phyloP scores from a whole-genome alignment of 2,888 invertebrate genomes.

The Drosophila kanekoi region DNA sequence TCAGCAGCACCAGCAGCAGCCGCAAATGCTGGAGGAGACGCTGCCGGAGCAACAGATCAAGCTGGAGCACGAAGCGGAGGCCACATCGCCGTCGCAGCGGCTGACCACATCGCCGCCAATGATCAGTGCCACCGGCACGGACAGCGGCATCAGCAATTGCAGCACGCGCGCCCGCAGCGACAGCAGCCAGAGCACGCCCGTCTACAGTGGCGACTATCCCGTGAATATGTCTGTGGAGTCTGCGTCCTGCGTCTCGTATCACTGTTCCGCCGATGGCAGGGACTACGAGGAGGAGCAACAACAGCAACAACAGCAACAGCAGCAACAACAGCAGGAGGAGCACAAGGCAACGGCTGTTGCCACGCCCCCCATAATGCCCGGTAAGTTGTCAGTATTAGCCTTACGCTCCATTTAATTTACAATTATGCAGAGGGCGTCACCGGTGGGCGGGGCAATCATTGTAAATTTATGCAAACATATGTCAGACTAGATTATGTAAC shows the following conservation, averaged over 20 bases:
- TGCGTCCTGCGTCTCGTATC: conserved; percentile 75
- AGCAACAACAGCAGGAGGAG: conserved; percentile 19
- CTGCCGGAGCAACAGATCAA: conserved; percentile 35
- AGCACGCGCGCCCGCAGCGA: conserved; percentile 73
- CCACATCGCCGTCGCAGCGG: conserved; percentile 53
- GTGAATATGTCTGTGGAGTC: conserved; percentile 80
- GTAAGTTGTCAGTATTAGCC: conserved; percentile 64
- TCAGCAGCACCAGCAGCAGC: conserved; percentile 24
- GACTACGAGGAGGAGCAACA: conserved; percentile 70
- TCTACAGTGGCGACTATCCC: conserved; percentile 75
- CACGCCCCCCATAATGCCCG: conserved; percentile 47
- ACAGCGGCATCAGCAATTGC: conserved; percentile 80
- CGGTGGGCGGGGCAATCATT: conserved; percentile 13
- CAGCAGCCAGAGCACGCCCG: conserved; percentile 79
- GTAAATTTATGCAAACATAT: conserved; percentile 78
- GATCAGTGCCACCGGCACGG: conserved; percentile 79
- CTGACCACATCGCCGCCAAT: conserved; percentile 78
- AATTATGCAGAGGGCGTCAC: conserved; percentile 61
- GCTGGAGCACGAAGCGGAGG: conserved; percentile 47
- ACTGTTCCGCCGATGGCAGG: conserved; percentile 68
- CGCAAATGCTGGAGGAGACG: conserved; percentile 58
- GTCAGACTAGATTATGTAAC: conserved; percentile 72
- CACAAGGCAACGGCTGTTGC: conserved; percentile 21
- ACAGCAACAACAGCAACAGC: conserved; percentile 40
- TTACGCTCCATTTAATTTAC: conserved; percentile 68